Evolutionary conservation across 2,888 invertebrate species (phyloP).

Genomic region (Macrophya alboannulata): DNA sequence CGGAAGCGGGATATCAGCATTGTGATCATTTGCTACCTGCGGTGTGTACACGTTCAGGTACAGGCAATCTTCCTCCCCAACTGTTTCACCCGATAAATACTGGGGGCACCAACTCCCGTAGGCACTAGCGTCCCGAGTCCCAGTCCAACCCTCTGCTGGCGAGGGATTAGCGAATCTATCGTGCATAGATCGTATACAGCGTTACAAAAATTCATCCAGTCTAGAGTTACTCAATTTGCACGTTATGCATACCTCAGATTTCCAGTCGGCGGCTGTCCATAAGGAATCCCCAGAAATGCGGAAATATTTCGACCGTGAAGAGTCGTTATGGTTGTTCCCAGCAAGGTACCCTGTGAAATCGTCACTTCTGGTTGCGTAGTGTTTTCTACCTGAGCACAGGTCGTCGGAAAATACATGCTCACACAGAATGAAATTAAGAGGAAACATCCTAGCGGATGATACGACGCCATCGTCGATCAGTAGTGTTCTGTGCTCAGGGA

Average conservation of each 20-base stretch:
- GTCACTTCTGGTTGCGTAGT: background rate
- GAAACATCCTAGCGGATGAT: background rate
- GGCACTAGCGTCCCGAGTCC: background rate
- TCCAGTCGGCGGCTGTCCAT: background rate
- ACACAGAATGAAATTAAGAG: background rate
- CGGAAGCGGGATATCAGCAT: background rate
- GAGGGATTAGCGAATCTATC: conserved; percentile 30
- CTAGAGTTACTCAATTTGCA: background rate
- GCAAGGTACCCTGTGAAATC: background rate
- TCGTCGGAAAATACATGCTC: background rate
- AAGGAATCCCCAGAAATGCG: conserved; percentile 20
- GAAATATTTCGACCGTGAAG: background rate
- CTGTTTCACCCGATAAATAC: background rate
- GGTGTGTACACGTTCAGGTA: conserved; percentile 33
- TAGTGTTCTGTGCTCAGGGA: background rate
- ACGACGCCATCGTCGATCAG: background rate
- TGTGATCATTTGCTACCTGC: too few species aligned
- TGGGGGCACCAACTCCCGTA: background rate
- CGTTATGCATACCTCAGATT: background rate
- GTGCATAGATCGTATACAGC: background rate
- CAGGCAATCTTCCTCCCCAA: conserved; percentile 29
- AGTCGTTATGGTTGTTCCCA: background rate
- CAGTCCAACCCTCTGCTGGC: background rate
- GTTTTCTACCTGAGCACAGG: background rate
- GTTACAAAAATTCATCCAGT: background rate